phyloP scores from a whole-genome alignment of 2,113 vertebrate genomes.

The Herpetotheres cachinnans region DNA sequence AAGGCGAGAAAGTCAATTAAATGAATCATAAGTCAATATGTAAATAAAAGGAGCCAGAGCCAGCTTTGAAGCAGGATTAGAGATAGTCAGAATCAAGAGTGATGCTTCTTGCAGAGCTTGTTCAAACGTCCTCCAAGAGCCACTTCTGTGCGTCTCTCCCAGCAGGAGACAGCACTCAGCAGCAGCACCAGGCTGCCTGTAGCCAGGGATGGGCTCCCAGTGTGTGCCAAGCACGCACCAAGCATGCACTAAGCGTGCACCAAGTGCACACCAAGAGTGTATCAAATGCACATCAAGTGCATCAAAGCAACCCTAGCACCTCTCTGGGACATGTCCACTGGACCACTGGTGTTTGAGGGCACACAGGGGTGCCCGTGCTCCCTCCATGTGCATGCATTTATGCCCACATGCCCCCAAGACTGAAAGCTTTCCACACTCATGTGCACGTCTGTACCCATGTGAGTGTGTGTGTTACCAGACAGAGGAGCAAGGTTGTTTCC shows the following conservation, averaged over 20 bases:
- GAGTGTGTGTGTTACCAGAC: accelerated
- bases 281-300: accelerated
- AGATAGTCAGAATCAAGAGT: not conserved
- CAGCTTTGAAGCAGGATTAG: constrained; percentile 35
- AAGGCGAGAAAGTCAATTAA: constrained; percentile 59
- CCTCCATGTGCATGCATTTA: accelerated
- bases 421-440: accelerated
- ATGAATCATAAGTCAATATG: constrained; percentile 20
- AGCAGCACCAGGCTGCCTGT: accelerated
- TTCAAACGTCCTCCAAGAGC: not conserved
- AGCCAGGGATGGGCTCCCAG: no score
- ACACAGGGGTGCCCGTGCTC: not conserved
- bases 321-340: accelerated
- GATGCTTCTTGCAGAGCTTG: not conserved
- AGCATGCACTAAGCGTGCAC: accelerated
- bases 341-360: not conserved
- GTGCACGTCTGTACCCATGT: accelerated
- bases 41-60: constrained; percentile 20
- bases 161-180: not conserved
- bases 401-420: accelerated
- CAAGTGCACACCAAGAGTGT: accelerated
- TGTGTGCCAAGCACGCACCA: not conserved
- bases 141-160: accelerated
- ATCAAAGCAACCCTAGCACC: not conserved
- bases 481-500: not conserved